Evolutionary conservation across 2,113 vertebrate genomes (phyloP), one percentile per base, ranked within the genome.

Genomic region (Psophia crepitans): DNA sequence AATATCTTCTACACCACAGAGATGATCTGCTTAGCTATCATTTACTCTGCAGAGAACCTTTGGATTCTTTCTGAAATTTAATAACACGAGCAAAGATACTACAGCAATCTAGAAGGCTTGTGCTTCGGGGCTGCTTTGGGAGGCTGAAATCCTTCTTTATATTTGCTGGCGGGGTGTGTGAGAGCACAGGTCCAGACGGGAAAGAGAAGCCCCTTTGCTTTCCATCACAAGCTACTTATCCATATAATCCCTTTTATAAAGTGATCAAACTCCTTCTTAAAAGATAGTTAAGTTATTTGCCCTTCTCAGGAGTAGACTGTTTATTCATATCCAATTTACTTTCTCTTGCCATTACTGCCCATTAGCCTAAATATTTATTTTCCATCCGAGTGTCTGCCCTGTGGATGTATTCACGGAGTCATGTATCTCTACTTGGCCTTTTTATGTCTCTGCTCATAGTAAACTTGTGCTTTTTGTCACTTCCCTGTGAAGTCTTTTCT

Each of bases 41-140:
- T 96, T 96, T 96, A 95, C 93, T 96, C 93, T 96, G 79, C 88
- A 90, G 88, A 96, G 94, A 96, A 97, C 81, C 95, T 97, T 97
- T 84, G 76, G 88, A 92, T 97, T 95, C 88, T 95, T 90, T 84
- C 90, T 97, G 96, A 96, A 97, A 96, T 96, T 96, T 95, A 97
- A 96, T 96, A 97, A 97, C 1, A 0, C 0, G 0, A 92, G 80
- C 84, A 96, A 92, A 92, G 90, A 91, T 94, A 78, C 92, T 87
- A 41, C 84, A 86, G 87, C 88, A 90, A 30, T 84, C 83, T 92
- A 90, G 89, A 75, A 94, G 90, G 95, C 82, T 93, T 97, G 86
- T 88, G 83, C 96, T 96, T 84, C 64, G 37, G 85, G 86, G 88
- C 88, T 96, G 93, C 95, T 95, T 86, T 90, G 94, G 88, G 95